phyloP scores from a whole-genome alignment of 64 coral and sea anemone species.

The Montipora cactus region DNA sequence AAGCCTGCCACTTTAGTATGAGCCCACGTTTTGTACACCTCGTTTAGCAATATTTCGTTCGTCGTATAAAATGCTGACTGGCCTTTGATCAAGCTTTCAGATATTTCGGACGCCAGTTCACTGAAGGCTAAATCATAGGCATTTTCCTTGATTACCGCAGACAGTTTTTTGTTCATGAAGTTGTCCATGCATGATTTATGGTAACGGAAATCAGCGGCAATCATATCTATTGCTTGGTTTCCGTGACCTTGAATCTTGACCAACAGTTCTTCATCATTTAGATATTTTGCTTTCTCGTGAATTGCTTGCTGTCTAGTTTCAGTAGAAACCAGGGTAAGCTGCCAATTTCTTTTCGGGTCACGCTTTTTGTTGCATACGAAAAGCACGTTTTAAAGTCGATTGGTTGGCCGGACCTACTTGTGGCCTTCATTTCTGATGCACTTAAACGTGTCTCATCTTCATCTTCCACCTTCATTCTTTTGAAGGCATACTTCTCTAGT shows the following conservation, averaged over 20 bases:
- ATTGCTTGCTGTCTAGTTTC: slow-evolving; percentile 30
- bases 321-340: slow-evolving; percentile 36
- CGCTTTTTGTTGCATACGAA: not conserved
- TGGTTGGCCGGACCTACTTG: not conserved
- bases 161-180: slow-evolving; percentile 42
- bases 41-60: slow-evolving; percentile 26
- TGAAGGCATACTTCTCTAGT: slow-evolving; percentile 8
- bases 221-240: slow-evolving; percentile 51
- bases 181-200: slow-evolving; percentile 65
- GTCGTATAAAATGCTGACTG: slow-evolving; percentile 24
- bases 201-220: slow-evolving; percentile 48
- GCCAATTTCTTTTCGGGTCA: slow-evolving; percentile 10
- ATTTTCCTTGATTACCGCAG: slow-evolving; percentile 13
- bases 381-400: not conserved
- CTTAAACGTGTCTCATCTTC: slow-evolving; percentile 11
- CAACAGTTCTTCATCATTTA: slow-evolving; percentile 56
- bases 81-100: slow-evolving; percentile 35
- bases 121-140: slow-evolving; percentile 35
- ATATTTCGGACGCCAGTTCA: slow-evolving; percentile 34
- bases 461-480: slow-evolving; percentile 9
- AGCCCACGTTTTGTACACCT: slow-evolving; percentile 23
- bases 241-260: slow-evolving; percentile 47
- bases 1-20: slow-evolving; percentile 26
- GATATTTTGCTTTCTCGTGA: slow-evolving; percentile 37
- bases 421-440: slow-evolving; percentile 9